Conservation (phyloP, 2,797 vertebrate species). For the Clarias platycephalus region DNA sequence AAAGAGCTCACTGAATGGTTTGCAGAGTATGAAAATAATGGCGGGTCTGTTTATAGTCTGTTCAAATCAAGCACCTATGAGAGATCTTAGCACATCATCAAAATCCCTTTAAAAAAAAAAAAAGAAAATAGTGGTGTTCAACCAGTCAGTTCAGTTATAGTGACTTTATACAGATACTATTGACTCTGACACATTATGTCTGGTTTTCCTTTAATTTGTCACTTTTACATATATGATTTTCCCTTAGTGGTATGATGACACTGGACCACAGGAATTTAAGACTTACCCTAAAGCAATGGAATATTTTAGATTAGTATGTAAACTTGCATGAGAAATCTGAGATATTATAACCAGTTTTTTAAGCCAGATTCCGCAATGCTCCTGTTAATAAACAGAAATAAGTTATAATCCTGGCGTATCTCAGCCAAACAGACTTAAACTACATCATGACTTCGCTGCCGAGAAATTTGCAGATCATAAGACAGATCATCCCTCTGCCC, state of each 20-base stretch:
- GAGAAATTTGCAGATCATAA: slow-evolving; percentile 11
- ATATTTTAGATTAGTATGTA: slow-evolving; percentile 33
- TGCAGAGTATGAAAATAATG: not conserved
- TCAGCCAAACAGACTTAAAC: slow-evolving; percentile 3
- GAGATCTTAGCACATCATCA: not conserved
- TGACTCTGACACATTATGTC: not conserved
- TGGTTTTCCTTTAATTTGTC: slow-evolving; percentile 28
- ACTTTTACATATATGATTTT: not conserved
- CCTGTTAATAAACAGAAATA: slow-evolving; percentile 23
- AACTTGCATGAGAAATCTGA: slow-evolving; percentile 19
- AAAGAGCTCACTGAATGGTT: not conserved
- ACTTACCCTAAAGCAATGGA: slow-evolving; percentile 10
- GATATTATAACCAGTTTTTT: not conserved
- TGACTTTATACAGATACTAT: not conserved
- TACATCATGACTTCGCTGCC: not conserved
- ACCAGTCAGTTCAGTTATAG: not conserved
- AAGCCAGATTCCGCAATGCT: slow-evolving; percentile 48
- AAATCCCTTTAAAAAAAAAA: too few relatives aligned
- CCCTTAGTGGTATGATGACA: not conserved
- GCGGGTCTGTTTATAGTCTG: not conserved
- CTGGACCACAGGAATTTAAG: not conserved
- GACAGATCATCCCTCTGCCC: not conserved
- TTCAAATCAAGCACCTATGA: not conserved
- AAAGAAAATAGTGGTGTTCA: not conserved
- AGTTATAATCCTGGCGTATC: slow-evolving; percentile 8